Evolutionary conservation across 2,113 vertebrate species (phyloP).

Genomic region (Chrysochloris asiatica): DNA sequence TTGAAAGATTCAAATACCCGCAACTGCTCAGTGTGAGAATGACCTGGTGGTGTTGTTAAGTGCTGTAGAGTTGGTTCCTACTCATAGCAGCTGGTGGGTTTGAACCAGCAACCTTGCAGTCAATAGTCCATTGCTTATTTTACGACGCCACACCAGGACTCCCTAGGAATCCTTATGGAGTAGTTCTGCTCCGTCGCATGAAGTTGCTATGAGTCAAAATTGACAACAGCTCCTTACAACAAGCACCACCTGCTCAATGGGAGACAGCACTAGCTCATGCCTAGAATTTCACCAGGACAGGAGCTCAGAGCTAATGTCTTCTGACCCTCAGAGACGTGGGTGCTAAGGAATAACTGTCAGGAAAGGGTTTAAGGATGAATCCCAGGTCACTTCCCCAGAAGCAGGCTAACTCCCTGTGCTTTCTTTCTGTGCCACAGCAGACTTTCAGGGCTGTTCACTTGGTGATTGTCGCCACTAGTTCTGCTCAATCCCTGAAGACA

Average conservation of each 20-base stretch:
- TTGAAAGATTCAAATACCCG: not conserved
- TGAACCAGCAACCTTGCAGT: too few relatives aligned
- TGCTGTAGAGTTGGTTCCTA: too few relatives aligned
- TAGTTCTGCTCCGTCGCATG: not conserved
- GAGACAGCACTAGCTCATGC: not conserved
- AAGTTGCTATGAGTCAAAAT: not conserved
- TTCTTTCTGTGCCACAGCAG: conserved; percentile 1
- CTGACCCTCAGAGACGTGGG: not conserved
- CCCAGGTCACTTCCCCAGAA: not conserved
- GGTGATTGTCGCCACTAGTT: not conserved
- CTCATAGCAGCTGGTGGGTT: too few relatives aligned
- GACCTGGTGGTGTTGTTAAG: too few relatives aligned
- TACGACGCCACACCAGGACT: too few relatives aligned
- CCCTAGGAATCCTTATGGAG: not conserved
- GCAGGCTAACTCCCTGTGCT: not conserved
- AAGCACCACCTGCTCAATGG: not conserved
- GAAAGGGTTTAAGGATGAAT: not conserved
- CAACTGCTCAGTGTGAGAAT: not conserved
- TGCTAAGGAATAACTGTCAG: not conserved
- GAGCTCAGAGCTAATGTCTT: not conserved
- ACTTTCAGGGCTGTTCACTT: not conserved
- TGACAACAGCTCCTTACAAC: not conserved
- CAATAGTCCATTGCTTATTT: too few relatives aligned
- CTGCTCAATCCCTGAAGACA: conserved; percentile 49
- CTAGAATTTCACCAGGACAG: not conserved